phyloP scores from a whole-genome alignment of 1,140 invertebrate genomes.

The Heliconius hewitsoni region DNA sequence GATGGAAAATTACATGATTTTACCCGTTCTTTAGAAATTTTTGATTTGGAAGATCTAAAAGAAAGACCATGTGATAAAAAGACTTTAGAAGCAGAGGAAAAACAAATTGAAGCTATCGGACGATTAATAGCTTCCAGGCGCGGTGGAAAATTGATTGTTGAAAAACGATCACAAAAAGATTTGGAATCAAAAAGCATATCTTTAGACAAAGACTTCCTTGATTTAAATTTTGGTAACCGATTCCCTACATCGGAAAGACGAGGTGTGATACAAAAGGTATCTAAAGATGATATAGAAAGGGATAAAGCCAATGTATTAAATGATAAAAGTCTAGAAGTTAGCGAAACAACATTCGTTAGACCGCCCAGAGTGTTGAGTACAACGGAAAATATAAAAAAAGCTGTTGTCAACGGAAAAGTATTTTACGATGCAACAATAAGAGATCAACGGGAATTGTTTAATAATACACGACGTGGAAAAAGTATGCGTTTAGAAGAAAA shows the following conservation, averaged over 20 bases:
- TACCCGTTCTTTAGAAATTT: constrained; percentile 70
- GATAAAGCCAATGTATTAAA: constrained; percentile 49
- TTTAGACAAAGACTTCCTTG: constrained; percentile 63
- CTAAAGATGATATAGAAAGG: constrained; percentile 71
- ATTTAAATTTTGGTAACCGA: constrained; percentile 68
- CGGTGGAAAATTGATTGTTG: constrained; percentile 65
- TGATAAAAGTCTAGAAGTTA: constrained; percentile 73
- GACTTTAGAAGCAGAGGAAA: constrained; percentile 76
- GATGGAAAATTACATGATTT: constrained; percentile 77
- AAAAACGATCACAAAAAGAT: constrained; percentile 72
- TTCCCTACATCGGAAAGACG: constrained; percentile 64
- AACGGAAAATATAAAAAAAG: constrained; percentile 70
- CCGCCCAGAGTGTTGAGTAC: constrained; percentile 69
- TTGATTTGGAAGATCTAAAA: constrained; percentile 73
- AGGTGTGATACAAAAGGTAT: constrained; percentile 65
- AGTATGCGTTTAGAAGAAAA: constrained; percentile 58
- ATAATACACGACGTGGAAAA: constrained; percentile 59
- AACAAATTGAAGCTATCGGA: constrained; percentile 79
- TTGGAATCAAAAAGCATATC: constrained; percentile 69
- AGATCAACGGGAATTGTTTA: constrained; percentile 65
- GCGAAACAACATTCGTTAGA: constrained; percentile 70
- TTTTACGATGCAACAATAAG: constrained; percentile 72
- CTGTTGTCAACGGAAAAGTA: constrained; percentile 72
- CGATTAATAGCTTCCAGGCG: constrained; percentile 69
- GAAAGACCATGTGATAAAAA: constrained; percentile 67